Percentiles rank a stretch among this genome's conserved stretches.
Evolutionary conservation across 2,113 vertebrate species (phyloP).

Genomic region (Phoxinus phoxinus): DNA sequence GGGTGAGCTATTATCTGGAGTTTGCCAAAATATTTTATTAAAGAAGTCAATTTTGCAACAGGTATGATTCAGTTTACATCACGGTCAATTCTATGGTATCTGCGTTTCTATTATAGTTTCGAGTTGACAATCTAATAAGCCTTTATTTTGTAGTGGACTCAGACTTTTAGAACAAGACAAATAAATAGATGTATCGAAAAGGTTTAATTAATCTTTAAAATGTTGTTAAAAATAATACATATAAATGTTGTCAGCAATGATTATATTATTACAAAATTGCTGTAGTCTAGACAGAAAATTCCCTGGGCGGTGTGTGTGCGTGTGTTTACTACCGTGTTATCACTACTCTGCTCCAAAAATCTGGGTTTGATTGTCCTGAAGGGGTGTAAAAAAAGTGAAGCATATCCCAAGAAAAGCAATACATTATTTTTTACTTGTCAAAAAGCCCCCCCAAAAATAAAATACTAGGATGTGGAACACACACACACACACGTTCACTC

Average conservation of each 20-base stretch:
- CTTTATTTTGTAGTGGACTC: neutral
- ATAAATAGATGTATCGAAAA: too few relatives aligned
- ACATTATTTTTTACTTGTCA: too few relatives aligned
- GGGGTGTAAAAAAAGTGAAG: too few relatives aligned
- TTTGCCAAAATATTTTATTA: neutral
- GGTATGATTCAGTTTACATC: neutral
- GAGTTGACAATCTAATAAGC: neutral
- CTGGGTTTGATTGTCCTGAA: too few relatives aligned
- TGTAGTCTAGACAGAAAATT: neutral
- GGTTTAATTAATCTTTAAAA: neutral
- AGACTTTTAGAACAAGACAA: too few relatives aligned
- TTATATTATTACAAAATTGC: neutral
- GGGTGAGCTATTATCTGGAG: neutral
- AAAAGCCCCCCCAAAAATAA: too few relatives aligned
- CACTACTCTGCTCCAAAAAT: too few relatives aligned
- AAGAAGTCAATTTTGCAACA: neutral
- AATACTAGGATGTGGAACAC: too few relatives aligned
- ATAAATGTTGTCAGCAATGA: neutral
- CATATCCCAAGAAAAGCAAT: too few relatives aligned
- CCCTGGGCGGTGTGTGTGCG: too few relatives aligned
- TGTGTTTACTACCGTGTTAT: too few relatives aligned
- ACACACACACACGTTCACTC: too few relatives aligned
- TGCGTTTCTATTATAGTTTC: neutral
- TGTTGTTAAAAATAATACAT: neutral
- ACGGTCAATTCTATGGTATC: neutral